Conservation (phyloP, 2,797 vertebrate genomes). For the Sebastolobus alascanus region DNA sequence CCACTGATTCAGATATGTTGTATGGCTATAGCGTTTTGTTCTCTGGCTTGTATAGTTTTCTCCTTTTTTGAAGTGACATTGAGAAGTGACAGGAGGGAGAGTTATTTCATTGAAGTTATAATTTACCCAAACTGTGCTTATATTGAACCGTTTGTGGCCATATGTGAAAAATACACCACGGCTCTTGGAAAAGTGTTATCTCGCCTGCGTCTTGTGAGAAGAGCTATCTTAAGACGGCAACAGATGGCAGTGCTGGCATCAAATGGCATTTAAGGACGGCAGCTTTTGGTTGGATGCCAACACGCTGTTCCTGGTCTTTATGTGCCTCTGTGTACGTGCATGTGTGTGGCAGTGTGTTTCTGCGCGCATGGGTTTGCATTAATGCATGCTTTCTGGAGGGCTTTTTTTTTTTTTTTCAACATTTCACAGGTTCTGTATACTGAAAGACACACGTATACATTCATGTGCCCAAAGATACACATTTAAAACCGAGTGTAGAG, state of each 20-base stretch:
- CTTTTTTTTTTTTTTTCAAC: background rate
- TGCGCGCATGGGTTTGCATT: constrained; percentile 51
- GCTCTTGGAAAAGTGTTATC: constrained; percentile 50
- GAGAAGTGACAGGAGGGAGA: background rate
- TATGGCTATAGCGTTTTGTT: background rate
- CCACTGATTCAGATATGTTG: background rate
- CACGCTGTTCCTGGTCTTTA: constrained; percentile 29
- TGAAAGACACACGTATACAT: background rate
- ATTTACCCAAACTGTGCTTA: constrained; percentile 29
- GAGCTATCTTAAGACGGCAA: constrained; percentile 72
- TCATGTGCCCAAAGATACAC: background rate
- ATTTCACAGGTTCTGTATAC: background rate
- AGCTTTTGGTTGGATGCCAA: constrained; percentile 58
- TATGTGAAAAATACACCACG: constrained; percentile 48
- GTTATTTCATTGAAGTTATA: constrained; percentile 7
- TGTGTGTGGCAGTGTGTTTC: constrained; percentile 10
- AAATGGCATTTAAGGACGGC: constrained; percentile 64
- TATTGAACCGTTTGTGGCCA: constrained; percentile 30
- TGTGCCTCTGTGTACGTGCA: constrained; percentile 5
- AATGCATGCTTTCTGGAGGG: background rate
- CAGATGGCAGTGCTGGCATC: constrained; percentile 74
- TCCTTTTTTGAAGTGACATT: constrained; percentile 1
- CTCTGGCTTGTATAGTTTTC: background rate
- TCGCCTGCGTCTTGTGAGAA: constrained; percentile 52
- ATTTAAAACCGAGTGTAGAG: background rate